Conservation (phyloP, 2,888 invertebrate species). For the Polyommatus iphigenia region DNA sequence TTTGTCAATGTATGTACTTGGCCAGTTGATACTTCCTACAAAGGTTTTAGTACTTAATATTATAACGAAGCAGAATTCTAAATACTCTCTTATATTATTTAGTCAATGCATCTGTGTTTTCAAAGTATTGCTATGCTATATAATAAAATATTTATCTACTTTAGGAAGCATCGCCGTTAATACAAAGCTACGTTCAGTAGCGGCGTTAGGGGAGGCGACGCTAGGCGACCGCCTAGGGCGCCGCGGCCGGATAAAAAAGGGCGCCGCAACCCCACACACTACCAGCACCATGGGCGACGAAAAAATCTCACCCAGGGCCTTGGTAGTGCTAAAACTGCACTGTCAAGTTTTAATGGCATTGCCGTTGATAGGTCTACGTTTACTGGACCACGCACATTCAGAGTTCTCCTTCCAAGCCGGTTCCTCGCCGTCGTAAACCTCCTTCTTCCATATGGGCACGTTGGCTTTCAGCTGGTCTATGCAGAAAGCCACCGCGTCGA, state of each 20-base stretch:
- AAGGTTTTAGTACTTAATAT: too few species aligned
- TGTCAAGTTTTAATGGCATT: conserved; percentile 29
- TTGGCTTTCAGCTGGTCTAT: conserved; percentile 91
- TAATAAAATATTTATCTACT: background rate
- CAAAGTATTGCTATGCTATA: background rate
- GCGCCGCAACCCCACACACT: too few species aligned
- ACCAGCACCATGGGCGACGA: too few species aligned
- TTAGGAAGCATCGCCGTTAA: background rate
- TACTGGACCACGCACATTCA: conserved; percentile 88
- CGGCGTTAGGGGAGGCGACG: background rate
- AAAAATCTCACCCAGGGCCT: too few species aligned
- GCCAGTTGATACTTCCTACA: too few species aligned
- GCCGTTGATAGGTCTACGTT: conserved; percentile 39
- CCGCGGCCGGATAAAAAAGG: too few species aligned
- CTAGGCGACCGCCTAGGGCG: too few species aligned
- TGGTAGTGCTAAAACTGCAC: too few species aligned
- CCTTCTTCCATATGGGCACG: conserved; percentile 98
- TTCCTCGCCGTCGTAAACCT: conserved; percentile 85
- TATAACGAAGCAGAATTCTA: too few species aligned
- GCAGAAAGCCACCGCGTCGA: conserved; percentile 90
- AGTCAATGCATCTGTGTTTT: background rate
- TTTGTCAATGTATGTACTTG: too few species aligned
- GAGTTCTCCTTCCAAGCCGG: conserved; percentile 89
- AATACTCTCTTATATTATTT: background rate
- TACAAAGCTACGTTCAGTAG: background rate